These are phyloP conservation scores for Allacma fusca DNA, from an alignment of 2,888 invertebrate genomes.

Conservation along the genomic window DNA sequence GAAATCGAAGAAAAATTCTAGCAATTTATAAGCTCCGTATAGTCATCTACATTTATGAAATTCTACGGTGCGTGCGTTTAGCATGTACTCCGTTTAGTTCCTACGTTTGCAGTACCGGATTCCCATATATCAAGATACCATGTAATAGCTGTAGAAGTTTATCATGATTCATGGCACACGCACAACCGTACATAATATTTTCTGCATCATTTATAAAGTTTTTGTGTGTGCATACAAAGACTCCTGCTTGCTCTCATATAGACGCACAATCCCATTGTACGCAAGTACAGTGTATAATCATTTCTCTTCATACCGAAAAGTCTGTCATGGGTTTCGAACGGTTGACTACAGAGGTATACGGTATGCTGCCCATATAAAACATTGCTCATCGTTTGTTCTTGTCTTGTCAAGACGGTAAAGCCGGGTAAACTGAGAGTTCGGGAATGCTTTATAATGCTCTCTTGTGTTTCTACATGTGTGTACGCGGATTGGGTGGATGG, in stretches of 20 bases:
- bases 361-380: not conserved
- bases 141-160: no score
- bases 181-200: not conserved
- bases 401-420: not conserved
- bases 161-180: no score
- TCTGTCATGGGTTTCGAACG: no score
- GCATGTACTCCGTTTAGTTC: not conserved
- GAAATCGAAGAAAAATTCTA: slow-evolving; percentile 28
- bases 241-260: no score
- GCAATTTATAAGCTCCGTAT: not conserved
- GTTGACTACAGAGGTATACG: no score
- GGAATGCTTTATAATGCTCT: not conserved
- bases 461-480: not conserved
- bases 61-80: no score
- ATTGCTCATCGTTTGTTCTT: slow-evolving; percentile 16
- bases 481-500: not conserved
- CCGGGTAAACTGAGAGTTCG: not conserved
- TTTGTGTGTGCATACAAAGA: no score
- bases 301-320: no score
- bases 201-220: slow-evolving; percentile 8
- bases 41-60: not conserved
- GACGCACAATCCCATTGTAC: no score
- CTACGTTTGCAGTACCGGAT: no score
- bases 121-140: no score
- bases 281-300: no score